Evolutionary conservation across 2,113 vertebrate genomes (phyloP).

Genomic region (Hemiprocne comata): DNA sequence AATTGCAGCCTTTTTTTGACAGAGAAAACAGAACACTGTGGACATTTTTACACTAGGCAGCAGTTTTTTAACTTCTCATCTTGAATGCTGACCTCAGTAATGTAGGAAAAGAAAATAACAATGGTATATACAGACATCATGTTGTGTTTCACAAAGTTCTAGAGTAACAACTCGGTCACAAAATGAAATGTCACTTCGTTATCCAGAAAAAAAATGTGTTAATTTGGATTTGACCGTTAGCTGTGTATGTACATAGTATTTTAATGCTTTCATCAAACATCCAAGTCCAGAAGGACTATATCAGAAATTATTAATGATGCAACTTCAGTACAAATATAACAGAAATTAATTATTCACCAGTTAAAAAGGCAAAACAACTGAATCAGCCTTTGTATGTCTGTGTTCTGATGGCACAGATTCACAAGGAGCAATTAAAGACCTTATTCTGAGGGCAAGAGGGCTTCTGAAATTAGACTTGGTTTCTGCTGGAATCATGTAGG

Average conservation of each 20-base stretch:
- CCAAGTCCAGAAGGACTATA: background rate
- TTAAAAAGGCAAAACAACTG: constrained; percentile 21
- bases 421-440: background rate
- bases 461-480: background rate
- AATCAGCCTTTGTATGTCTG: background rate
- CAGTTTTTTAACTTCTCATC: background rate
- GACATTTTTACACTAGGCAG: background rate
- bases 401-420: background rate
- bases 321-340: background rate
- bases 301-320: constrained; percentile 29
- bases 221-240: background rate
- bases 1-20: background rate
- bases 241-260: background rate
- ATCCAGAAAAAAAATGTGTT: background rate
- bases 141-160: background rate
- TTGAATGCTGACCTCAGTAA: background rate
- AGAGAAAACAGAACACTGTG: background rate
- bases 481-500: constrained; percentile 17
- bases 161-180: background rate
- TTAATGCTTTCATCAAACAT: background rate
- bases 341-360: constrained; percentile 36
- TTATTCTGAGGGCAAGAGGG: background rate
- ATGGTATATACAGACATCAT: background rate
- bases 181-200: background rate
- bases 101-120: background rate